Evolutionary conservation across 2,888 invertebrate species (phyloP), one percentile per base, ranked within the genome.

Genomic region (Physocephala rufipes): DNA sequence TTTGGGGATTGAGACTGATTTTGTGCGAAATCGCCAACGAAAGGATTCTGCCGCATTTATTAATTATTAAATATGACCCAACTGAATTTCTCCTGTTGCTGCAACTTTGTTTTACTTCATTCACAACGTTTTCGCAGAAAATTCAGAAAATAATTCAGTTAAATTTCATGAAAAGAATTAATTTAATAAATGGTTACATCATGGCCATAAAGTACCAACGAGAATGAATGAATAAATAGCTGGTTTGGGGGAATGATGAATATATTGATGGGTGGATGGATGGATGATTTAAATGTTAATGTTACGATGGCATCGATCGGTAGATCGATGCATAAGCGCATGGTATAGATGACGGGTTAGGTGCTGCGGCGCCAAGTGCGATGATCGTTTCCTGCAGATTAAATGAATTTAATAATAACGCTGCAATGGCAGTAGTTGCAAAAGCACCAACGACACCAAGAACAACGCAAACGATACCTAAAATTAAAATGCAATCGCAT

Each of bases 331-430:
- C 24, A 55, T 55, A 7, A 5, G n/a, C 24, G 61, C 30, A 26
- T 36, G 36, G 24, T n/a, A 62, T 7, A 15, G 26, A 30, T 16
- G 65, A 19, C 28, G 16, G 61, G 19, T 47, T 15, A 19, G 16
- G 61, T 16, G 61, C 26, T 61, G 49, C n/a, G 51, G 28, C 61
- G 61, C 76, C 74, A 79, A 80, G 77, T 80, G 78, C 78, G 77
- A 79, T 78, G 78, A 79, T 80, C 78, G 79, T 76, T 82, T 80
- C 79, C 80, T 80, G 80, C 73, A 76, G 80, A 80, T 80, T 80
- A 80, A 77, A 79, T 79, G 75, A 75, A 71, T 74, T 74, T 80
- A 81, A 81, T 79, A 78, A 82, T 72, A 77, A 80, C 77, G 79
- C 53, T 51, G 26, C 45, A 58, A 63, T 70, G 62, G 12, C 74